Evolutionary conservation across 92 coral and sea anemone genomes (phyloP).

Genomic region (Pocillopora meandrina): DNA sequence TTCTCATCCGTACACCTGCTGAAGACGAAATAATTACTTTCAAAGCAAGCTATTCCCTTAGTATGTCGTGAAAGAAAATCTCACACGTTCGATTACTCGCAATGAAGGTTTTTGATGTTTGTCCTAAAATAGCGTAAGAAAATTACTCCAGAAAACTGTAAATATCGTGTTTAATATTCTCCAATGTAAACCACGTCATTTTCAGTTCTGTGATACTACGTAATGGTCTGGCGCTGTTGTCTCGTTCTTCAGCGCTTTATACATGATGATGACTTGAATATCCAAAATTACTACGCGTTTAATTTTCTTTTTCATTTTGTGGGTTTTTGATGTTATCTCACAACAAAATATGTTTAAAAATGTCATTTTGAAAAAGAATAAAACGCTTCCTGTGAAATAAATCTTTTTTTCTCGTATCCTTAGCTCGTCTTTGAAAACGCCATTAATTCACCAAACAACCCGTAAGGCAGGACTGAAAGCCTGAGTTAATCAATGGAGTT

Average conservation of each 20-base stretch:
- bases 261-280: conserved; percentile 26
- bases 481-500: conserved; percentile 23
- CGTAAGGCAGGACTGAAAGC: conserved; percentile 33
- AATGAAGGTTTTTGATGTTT: not conserved
- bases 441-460: conserved; percentile 29
- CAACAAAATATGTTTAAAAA: conserved; percentile 36
- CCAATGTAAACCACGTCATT: conserved; percentile 21
- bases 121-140: not conserved
- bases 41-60: conserved; percentile 38
- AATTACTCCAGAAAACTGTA: not conserved
- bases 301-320: conserved; percentile 52
- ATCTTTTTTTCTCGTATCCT: conserved; percentile 14
- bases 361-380: conserved; percentile 23
- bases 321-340: conserved; percentile 52
- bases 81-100: not conserved
- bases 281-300: conserved; percentile 35
- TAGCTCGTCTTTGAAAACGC: conserved; percentile 15
- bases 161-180: not conserved
- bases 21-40: conserved; percentile 50
- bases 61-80: not conserved
- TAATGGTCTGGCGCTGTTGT: conserved; percentile 14
- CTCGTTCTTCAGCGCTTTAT: not conserved
- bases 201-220: conserved; percentile 8
- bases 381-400: conserved; percentile 12
- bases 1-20: conserved; percentile 38